Evolutionary conservation across 2,113 vertebrate species (phyloP).

Genomic region (Ctenomys sociabilis): DNA sequence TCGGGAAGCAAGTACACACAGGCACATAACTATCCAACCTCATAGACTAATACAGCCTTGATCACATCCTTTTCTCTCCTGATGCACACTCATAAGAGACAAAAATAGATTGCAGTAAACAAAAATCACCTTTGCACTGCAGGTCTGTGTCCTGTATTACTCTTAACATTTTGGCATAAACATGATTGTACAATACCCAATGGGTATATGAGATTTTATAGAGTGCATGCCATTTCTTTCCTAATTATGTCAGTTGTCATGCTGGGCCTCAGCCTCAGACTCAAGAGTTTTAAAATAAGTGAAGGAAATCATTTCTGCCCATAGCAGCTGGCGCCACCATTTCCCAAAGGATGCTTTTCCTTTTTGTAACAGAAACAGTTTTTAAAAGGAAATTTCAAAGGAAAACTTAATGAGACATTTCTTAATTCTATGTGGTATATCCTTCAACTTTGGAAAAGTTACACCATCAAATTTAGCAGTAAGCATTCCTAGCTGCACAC

Average conservation of each 20-base stretch:
- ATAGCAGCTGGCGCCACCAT: neutral
- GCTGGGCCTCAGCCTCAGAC: neutral
- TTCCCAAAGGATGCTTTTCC: neutral
- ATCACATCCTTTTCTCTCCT: neutral
- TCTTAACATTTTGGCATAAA: slow-evolving; percentile 24
- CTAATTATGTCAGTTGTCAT: slow-evolving; percentile 22
- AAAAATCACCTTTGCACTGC: neutral
- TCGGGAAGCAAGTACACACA: neutral
- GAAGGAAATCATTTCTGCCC: slow-evolving; percentile 17
- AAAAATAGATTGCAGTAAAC: neutral
- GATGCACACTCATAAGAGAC: neutral
- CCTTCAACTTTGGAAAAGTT: neutral
- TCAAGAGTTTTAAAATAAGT: slow-evolving; percentile 47
- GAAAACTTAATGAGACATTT: neutral
- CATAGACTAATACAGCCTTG: neutral
- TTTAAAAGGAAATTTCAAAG: slow-evolving; percentile 41
- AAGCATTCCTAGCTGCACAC: neutral
- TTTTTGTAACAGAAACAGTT: neutral
- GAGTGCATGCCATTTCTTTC: neutral
- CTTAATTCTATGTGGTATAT: neutral
- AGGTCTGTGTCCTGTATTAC: neutral
- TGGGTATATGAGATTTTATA: neutral
- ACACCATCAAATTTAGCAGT: neutral
- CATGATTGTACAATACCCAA: neutral
- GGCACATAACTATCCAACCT: neutral